These are phyloP conservation scores for Laticauda laticaudata DNA, from an alignment of 2,113 vertebrate species.

Conservation along the genomic window DNA sequence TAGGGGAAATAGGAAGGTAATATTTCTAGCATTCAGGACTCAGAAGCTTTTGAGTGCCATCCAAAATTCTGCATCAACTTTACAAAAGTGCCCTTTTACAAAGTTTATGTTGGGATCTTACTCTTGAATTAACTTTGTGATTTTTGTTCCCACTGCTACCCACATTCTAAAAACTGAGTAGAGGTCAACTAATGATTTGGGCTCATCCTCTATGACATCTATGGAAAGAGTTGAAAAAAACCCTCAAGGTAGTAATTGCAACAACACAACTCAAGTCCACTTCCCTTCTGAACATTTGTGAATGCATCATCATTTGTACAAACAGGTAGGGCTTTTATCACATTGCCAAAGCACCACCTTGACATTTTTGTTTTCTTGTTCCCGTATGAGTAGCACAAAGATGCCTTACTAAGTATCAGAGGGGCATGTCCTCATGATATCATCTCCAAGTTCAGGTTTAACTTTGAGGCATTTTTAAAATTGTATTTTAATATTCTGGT, in stretches of 20 bases:
- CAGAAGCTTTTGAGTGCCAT: neutral
- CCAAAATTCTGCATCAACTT: neutral
- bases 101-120: neutral
- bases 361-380: neutral
- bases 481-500: neutral
- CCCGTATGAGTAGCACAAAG: neutral
- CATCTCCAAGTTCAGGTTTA: neutral
- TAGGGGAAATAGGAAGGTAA: neutral
- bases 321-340: neutral
- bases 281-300: neutral
- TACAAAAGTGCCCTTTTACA: neutral
- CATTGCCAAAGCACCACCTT: neutral
- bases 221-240: neutral
- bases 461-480: neutral
- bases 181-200: neutral
- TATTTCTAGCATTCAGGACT: neutral
- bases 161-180: neutral
- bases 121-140: neutral
- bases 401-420: neutral
- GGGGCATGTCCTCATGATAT: neutral
- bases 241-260: neutral
- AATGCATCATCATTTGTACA: neutral
- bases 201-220: neutral
- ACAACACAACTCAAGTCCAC: neutral
- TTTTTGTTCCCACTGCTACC: neutral